Evolutionary conservation across 92 coral and sea anemone genomes (phyloP), one percentile per base, ranked within the genome.

Genomic region (Scolanthus callimorphus): DNA sequence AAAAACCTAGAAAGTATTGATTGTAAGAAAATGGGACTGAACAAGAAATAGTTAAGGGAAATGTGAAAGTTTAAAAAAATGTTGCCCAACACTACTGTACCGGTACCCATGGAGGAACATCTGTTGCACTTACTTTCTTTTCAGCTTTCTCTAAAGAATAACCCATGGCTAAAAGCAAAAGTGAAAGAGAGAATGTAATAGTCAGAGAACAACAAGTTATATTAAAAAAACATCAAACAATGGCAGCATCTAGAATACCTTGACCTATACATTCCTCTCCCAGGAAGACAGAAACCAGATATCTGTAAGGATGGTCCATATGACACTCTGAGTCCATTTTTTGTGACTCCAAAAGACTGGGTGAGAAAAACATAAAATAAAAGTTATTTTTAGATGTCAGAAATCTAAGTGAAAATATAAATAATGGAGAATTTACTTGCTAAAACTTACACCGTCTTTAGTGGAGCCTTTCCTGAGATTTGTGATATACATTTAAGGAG

Each of bases 121-220:
- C n/a, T n/a, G n/a, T n/a, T n/a, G n/a, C n/a, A n/a, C 76, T 38
- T 55, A 89, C 98, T 85, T 88, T 85, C 66, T 83, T 88, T 45
- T 92, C 98, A 47, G 98, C 98, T 41, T 58, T 63, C n/a, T 67
- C 65, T 53, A 79, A 29, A 24, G 85, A 50, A 60, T 79, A 53
- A 55, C 81, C 65, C 24, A 46, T 30, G 47, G 25, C 95, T 77
- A 27, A 15, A 65, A 56, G 12, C 15, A 25, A 34, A 13, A 29
- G 13, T 45, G 1, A 6, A 34, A 34, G 4, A 22, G 50, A 28
- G 12, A 31, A 15, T 2, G 23, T 19, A 22, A 37, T 49, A 59
- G 23, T 10, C 6, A 12, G 29, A 30, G 15, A 63, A 31, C 20
- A 47, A 48, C n/a, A n/a, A n/a, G n/a, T n/a, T n/a, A 55, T 43